Evolutionary conservation across 1,140 invertebrate genomes (phyloP), one percentile per base, ranked within the genome.

Genomic region (Caenorhabditis remanei): DNA sequence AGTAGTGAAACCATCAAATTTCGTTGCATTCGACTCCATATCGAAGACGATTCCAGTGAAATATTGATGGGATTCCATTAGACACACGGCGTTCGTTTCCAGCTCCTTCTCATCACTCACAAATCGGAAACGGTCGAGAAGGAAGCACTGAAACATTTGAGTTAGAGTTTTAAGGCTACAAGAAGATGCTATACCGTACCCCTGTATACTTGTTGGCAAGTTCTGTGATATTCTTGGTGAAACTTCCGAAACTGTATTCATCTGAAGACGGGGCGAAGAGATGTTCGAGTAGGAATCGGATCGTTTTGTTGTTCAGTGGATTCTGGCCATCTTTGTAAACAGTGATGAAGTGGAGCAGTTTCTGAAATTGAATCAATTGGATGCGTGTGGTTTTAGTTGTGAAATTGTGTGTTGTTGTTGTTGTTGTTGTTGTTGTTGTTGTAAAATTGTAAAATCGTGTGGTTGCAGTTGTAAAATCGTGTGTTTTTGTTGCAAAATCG

Each of bases 21-120:
- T 46, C 5, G 83, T 87, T 13, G 86, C 79, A 21, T 85, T 86
- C n/a, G 87, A 55, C 14, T 85, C 14, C 8, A 88, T 88, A 16
- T 83, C 56, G 53, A 91, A 90, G 8, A 91, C 90, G 32, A 91
- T 84, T 50, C 90, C 90, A 43, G 88, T 85, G 21, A 89, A 88
- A 85, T 90, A 90, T 53, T 88, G 87, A 50, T 88, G 43, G 50
- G 75, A 85, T 14, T 90, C 63, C 32, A 61, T 46, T 2, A 91
- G 67, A 41, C 90, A 91, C 16, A 90, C 58, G 4, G 89, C 89
- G 46, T 79, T 79, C 46, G 71, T 50, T 50, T 79, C 24, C 41
- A 83, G 40, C 16, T 53, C 48, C 14, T 61, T 56, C 41, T 53
- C 24, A 71, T 87, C 71, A 5, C 48, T 46, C 24, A 84, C 41